These are phyloP conservation scores for Cinclus mexicanus DNA, from an alignment of 2,113 vertebrate genomes.

Conservation along the genomic window DNA sequence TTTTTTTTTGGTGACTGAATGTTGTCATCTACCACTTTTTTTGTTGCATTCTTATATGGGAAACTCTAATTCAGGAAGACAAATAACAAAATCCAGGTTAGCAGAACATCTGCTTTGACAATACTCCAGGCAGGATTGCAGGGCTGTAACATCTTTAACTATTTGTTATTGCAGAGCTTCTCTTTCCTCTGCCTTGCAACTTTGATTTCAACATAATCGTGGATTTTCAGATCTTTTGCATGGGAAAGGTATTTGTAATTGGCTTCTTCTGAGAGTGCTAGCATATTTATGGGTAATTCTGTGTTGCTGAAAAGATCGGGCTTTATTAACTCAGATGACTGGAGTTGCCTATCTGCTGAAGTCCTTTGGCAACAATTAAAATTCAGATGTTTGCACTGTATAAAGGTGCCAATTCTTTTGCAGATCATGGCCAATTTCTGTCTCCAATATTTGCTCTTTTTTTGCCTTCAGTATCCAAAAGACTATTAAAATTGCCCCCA, in stretches of 20 bases:
- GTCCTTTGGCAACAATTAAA: not conserved
- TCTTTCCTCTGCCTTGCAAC: not conserved
- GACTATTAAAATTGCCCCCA: not conserved
- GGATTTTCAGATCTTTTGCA: not conserved
- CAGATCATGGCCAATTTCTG: not conserved
- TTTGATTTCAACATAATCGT: not conserved
- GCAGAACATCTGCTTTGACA: not conserved
- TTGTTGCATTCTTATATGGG: not conserved
- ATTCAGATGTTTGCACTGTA: not conserved
- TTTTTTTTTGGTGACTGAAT: not conserved
- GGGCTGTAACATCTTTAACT: not conserved
- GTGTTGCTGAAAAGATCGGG: not conserved
- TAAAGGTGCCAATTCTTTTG: not conserved
- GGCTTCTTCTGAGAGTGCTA: not conserved
- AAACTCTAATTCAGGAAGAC: not conserved
- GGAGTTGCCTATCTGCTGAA: not conserved
- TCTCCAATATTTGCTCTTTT: not conserved
- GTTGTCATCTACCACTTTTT: not conserved
- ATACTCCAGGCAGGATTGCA: not conserved
- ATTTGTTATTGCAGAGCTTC: not conserved
- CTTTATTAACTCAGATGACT: not conserved
- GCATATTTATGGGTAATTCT: not conserved
- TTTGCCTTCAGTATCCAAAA: not conserved
- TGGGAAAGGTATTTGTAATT: not conserved
- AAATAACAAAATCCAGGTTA: not conserved